Base-by-base conservation (phyloP, 2,888 invertebrate genomes). In the Hecatera dysodea region DNA sequence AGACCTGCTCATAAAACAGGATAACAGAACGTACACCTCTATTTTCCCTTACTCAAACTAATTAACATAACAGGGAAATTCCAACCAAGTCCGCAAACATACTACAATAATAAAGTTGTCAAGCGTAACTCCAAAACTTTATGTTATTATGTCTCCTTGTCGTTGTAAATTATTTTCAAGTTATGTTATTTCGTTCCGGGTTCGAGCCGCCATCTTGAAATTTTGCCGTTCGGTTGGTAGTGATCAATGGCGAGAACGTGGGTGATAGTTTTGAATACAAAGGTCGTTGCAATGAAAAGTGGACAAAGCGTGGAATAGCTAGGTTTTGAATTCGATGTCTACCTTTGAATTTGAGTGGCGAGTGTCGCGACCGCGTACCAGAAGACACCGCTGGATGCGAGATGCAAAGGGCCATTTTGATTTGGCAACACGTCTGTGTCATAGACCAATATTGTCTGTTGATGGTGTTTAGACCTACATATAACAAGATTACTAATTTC, bases 1-100 rank as follows among this genome's bases (percentile, higher is more conserved):
- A 42, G 27, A 24, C 46, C 60, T 46, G 53, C 75, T 44, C 70
- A 59, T 79, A 76, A 71, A 82, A 74, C 69, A 67, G 60, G 48
- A 62, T 33, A 27, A 60, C 27, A 42, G 52, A 36, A 75, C 27
- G 46, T 57, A 46, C 66, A 66, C 63, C 66, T 81, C 59, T 82
- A 79, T 68, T 82, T 68, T 82, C 73, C 64, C 48, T 65, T 48
- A 67, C 68, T 24, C 17, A 70, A 75, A 85, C 83, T 85, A 85
- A 83, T 85, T 83, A 83, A 78, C 83, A 85, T 73, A 83, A 72
- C 78, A 83, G 80, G 83, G 73, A 72, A 66, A 80, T 83, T 73
- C 64, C 74, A 50, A 46, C 42, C 39, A 19, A 80, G 67, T 75
- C 55, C 60, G 17, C 77, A 69, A 72, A 74, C 78, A 71, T 71